Evolutionary conservation across 2,888 invertebrate genomes (phyloP), one percentile per base, ranked within the genome.

Genomic region (Clepsis dumicolana): DNA sequence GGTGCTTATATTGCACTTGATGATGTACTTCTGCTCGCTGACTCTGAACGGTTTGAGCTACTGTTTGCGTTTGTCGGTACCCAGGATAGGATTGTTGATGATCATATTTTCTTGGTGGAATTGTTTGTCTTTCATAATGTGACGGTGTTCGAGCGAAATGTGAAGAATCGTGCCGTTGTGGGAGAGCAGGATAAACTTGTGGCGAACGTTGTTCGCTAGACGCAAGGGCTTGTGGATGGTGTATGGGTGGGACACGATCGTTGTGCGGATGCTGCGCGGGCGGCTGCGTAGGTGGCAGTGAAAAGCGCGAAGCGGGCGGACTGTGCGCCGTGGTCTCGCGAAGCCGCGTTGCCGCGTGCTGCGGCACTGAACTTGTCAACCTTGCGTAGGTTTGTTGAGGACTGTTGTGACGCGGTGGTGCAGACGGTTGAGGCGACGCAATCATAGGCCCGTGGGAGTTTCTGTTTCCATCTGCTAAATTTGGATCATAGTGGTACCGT

Each of bases 161-260:
- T 0, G 91, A 88, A 12, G 89, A 80, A 72, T 91, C 91, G 0
- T 88, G 88, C 35, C 86, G 87, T 61, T 88, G 87, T 35, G 84
- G 84, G 61, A 88, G 72, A 12, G 87, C 75, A 65, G 87, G 74
- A 71, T 91, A 93, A 16, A 83, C 77, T 69, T 87, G 89, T 21
- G 85, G 70, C 10, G 88, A 75, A 16, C 90, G 85, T 67, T 80
- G 82, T 64, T 90, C 92, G 14, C 80, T 72, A 12, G 83, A 72
- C 44, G 84, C 80, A 10, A 79, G 77, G 41, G 82, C 71, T 71
- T 86, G 88, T 48, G 92, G 93, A 74, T 93, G 93, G 74, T 93
- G 91, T 77, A 93, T 93, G 24, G 93, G 93, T 64, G 93, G 93
- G 65, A 93, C 93, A 5, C 93, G 87, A 75, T 93, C 93, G 69